These are phyloP conservation scores for Caenorhabditis elegans DNA, from an alignment of 1,140 invertebrate species.

Conservation along the genomic window DNA sequence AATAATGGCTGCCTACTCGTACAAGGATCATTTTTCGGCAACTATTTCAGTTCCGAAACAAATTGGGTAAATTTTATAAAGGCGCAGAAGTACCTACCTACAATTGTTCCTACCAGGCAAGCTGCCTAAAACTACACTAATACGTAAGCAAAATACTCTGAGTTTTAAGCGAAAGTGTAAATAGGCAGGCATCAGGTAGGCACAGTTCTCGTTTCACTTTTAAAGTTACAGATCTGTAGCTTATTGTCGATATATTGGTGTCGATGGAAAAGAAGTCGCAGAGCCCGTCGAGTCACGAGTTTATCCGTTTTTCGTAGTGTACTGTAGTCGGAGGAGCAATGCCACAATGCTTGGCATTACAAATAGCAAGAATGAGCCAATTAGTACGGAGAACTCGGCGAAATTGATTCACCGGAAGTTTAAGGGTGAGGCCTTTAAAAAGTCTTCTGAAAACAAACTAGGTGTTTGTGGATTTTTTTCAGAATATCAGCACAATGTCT, in stretches of 20 bases:
- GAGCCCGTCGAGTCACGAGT: neutral
- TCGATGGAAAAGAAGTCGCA: neutral
- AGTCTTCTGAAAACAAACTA: too few species aligned
- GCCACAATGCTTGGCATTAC: neutral
- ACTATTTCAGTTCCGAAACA: neutral
- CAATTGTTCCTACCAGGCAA: too few species aligned
- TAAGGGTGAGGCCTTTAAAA: too few species aligned
- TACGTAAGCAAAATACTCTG: too few species aligned
- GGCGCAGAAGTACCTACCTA: too few species aligned
- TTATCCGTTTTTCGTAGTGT: neutral
- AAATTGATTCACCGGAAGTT: neutral
- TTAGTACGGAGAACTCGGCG: neutral
- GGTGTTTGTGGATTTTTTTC: too few species aligned
- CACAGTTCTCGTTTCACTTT: too few species aligned
- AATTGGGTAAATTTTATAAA: neutral
- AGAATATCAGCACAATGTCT: neutral
- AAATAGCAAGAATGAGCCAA: neutral
- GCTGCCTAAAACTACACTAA: too few species aligned
- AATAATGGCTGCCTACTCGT: neutral
- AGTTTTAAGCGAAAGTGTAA: too few species aligned
- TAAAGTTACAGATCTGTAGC: neutral
- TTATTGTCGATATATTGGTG: neutral
- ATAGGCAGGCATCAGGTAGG: too few species aligned
- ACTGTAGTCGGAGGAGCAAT: neutral
- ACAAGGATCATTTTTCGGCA: neutral